These are phyloP conservation scores for Trinorchestia longiramus DNA, from an alignment of 1,140 invertebrate species.

Conservation along the genomic window DNA sequence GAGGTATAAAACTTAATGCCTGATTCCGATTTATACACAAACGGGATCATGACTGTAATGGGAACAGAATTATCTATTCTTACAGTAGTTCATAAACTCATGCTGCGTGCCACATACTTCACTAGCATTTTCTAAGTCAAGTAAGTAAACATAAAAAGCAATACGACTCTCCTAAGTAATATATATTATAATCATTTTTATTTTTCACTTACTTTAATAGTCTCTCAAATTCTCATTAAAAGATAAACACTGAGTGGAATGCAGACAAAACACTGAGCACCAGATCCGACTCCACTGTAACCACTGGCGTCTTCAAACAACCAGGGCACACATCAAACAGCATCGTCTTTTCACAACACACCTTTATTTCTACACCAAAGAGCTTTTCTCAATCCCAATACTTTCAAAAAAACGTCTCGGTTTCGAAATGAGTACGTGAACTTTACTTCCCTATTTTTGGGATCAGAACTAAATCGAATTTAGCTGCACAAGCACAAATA, in stretches of 20 bases:
- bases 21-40: neutral
- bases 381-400: neutral
- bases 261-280: constrained; percentile 46
- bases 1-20: neutral
- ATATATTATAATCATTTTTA: neutral
- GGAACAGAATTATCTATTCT: neutral
- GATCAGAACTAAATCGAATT: neutral
- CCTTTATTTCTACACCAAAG: neutral
- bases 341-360: neutral
- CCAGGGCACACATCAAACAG: neutral
- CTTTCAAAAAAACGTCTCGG: neutral
- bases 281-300: neutral
- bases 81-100: neutral
- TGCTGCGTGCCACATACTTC: neutral
- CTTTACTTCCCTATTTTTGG: neutral
- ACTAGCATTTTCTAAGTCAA: neutral
- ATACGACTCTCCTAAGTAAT: neutral
- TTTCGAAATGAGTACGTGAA: neutral
- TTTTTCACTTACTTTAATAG: neutral
- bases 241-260: constrained; percentile 37
- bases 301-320: neutral
- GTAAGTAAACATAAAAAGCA: neutral
- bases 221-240: constrained; percentile 10
- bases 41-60: neutral
- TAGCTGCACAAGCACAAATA: neutral